These are phyloP conservation scores for Sycophila texana DNA, from an alignment of 2,888 invertebrate species.

Conservation along the genomic window DNA sequence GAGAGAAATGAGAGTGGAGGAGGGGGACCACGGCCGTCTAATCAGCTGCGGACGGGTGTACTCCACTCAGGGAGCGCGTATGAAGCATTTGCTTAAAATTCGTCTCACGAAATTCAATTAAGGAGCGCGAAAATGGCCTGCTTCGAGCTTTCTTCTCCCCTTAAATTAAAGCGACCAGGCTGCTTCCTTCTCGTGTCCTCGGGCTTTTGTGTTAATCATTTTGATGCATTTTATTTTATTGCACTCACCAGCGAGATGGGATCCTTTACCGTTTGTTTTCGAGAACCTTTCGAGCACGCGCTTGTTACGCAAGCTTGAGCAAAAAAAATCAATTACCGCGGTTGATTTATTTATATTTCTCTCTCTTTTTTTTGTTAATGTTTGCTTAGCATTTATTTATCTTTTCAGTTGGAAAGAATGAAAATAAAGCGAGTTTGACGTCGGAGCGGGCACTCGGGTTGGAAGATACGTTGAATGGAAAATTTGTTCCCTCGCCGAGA, in stretches of 20 bases:
- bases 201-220: constrained; percentile 7
- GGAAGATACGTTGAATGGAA: background rate
- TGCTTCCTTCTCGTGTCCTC: constrained; percentile 1
- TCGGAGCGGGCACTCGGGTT: too few relatives aligned
- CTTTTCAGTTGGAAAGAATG: too few relatives aligned
- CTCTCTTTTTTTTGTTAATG: too few relatives aligned
- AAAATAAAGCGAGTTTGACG: too few relatives aligned
- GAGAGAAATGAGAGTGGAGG: background rate
- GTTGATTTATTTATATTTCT: too few relatives aligned
- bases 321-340: constrained; percentile 5
- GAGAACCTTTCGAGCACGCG: background rate
- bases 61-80: background rate
- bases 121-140: constrained; percentile 17
- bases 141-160: background rate
- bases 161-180: constrained; percentile 4
- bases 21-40: constrained; percentile 7
- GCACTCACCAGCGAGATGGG: background rate
- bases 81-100: constrained; percentile 17
- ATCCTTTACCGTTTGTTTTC: background rate
- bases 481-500: constrained; percentile 9
- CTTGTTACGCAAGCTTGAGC: background rate
- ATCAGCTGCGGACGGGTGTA: constrained; percentile 1
- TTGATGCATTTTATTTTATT: constrained; percentile 8
- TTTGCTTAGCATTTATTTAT: too few relatives aligned
- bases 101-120: constrained; percentile 45